Evolutionary conservation across 2,113 vertebrate genomes (phyloP).

Genomic region (Mus pahari): DNA sequence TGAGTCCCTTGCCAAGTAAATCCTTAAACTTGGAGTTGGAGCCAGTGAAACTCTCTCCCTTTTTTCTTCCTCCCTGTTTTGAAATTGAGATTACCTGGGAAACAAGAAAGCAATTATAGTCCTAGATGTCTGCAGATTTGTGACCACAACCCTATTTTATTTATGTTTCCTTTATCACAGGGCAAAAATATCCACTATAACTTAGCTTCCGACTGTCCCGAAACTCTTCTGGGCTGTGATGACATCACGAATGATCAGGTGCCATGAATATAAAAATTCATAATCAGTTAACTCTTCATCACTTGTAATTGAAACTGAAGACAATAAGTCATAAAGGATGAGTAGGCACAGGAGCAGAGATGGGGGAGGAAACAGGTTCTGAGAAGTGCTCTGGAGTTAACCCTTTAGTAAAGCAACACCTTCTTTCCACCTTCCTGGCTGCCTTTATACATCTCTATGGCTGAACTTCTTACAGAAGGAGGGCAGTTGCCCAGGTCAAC

Average conservation of each 20-base stretch:
- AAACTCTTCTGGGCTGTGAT: not conserved
- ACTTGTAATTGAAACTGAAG: constrained; percentile 9
- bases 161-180: constrained; percentile 46
- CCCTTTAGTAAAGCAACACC: constrained; percentile 71
- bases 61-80: not conserved
- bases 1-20: constrained; percentile 81
- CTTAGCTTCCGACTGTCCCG: not conserved
- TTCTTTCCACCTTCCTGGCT: constrained; percentile 54
- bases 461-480: constrained; percentile 56
- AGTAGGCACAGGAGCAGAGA: not conserved
- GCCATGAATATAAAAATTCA: constrained; percentile 65
- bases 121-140: not conserved
- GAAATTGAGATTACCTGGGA: not conserved
- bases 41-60: constrained; percentile 65
- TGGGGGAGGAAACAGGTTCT: not conserved
- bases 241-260: constrained; percentile 49
- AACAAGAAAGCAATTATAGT: constrained; percentile 62
- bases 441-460: constrained; percentile 62
- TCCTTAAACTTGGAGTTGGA: constrained; percentile 75
- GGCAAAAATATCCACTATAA: constrained; percentile 41
- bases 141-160: not conserved
- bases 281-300: constrained; percentile 77
- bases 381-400: constrained; percentile 36
- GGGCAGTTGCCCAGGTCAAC: constrained; percentile 65
- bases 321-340: not conserved